These are phyloP conservation scores for Cyclura pinguis DNA, from an alignment of 2,797 vertebrate species.

Conservation along the genomic window DNA sequence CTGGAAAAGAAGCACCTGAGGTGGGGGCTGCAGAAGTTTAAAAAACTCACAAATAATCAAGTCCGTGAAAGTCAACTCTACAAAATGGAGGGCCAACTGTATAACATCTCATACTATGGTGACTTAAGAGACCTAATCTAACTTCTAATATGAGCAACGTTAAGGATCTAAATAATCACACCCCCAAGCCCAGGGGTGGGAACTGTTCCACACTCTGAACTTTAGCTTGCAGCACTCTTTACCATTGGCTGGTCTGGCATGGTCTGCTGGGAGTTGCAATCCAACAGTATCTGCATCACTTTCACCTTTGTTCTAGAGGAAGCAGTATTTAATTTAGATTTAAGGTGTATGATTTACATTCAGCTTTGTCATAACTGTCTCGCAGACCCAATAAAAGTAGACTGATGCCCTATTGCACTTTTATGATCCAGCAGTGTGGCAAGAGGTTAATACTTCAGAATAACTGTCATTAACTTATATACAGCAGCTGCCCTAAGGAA, in stretches of 20 bases:
- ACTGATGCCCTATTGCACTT: slow-evolving; percentile 25
- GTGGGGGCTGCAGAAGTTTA: too few relatives aligned
- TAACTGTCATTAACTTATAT: background rate
- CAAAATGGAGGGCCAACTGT: background rate
- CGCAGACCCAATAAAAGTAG: background rate
- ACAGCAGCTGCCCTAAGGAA: background rate
- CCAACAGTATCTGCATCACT: too few relatives aligned
- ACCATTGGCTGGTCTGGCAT: too few relatives aligned
- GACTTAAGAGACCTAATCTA: background rate
- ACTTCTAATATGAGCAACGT: background rate
- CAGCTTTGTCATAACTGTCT: background rate
- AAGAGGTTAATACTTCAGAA: slow-evolving; percentile 13
- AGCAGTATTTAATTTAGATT: background rate
- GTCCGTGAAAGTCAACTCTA: too few relatives aligned
- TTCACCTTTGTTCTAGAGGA: background rate
- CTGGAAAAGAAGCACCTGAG: too few relatives aligned
- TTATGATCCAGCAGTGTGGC: background rate
- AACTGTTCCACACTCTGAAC: too few relatives aligned
- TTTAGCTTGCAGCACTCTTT: too few relatives aligned
- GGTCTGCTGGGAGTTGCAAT: too few relatives aligned
- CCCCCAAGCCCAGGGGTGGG: background rate
- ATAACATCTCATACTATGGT: background rate
- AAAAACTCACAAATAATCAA: too few relatives aligned
- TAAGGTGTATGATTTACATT: slow-evolving; percentile 22
- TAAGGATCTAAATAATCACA: background rate